phyloP scores from a whole-genome alignment of 2,113 vertebrate genomes.

The Rafetus swinhoei region DNA sequence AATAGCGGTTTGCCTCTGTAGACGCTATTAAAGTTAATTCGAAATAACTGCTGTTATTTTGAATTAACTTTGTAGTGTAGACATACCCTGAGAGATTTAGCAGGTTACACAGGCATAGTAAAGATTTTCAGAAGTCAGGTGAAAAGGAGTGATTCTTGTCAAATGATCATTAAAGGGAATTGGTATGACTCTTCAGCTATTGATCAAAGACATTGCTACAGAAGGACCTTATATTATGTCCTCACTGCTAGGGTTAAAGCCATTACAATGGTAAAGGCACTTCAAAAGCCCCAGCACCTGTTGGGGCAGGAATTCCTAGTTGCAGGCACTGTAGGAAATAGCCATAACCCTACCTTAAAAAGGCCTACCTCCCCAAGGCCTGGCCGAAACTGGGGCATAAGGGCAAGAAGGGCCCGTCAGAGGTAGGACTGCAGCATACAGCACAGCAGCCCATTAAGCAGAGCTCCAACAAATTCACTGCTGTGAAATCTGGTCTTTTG shows the following conservation, averaged over 20 bases:
- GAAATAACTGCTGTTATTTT: too few species aligned
- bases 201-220: conserved; percentile 24
- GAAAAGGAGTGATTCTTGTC: background rate
- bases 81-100: background rate
- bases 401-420: background rate
- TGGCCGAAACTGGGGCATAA: background rate
- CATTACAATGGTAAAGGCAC: background rate
- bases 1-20: too few species aligned
- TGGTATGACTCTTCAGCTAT: background rate
- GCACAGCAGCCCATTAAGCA: too few species aligned
- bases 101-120: background rate
- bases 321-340: background rate
- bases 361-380: background rate
- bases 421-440: background rate
- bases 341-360: background rate
- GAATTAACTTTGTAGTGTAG: too few species aligned
- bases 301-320: background rate
- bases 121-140: background rate
- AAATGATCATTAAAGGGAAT: background rate
- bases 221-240: background rate
- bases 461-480: too few species aligned
- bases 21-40: too few species aligned
- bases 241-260: background rate
- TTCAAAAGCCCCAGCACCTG: background rate
- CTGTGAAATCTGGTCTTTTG: too few species aligned